Evolutionary conservation across 1,140 invertebrate species (phyloP).

Genomic region (Drosophila lowei): DNA sequence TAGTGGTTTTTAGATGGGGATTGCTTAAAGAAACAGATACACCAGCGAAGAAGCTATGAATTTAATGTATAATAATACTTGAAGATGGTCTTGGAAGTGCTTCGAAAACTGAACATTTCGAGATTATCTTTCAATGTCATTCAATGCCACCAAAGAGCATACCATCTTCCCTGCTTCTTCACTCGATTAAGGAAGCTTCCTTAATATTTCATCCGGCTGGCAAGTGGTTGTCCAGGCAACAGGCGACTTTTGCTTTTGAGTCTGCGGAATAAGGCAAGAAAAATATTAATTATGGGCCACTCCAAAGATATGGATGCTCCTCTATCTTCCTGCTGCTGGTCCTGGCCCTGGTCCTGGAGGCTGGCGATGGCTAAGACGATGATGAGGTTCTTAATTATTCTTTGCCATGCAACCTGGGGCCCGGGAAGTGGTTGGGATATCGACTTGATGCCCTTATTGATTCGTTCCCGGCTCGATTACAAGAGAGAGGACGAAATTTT

Average conservation of each 20-base stretch:
- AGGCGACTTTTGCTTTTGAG: slow-evolving; percentile 30
- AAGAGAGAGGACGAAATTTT: slow-evolving; percentile 10
- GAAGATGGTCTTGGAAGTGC: no score
- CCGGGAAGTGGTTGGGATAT: slow-evolving; percentile 21
- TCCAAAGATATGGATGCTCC: slow-evolving; percentile 28
- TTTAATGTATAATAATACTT: no score
- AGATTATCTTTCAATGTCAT: not conserved
- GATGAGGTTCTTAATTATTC: slow-evolving; percentile 56
- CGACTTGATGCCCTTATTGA: slow-evolving; percentile 43
- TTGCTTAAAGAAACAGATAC: no score
- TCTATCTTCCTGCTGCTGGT: slow-evolving; percentile 2
- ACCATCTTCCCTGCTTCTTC: not conserved
- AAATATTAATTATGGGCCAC: slow-evolving; percentile 73
- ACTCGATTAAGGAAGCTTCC: not conserved
- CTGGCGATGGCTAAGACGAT: not conserved
- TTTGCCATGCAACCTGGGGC: slow-evolving; percentile 24
- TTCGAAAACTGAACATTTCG: no score
- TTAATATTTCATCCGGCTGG: slow-evolving; percentile 29
- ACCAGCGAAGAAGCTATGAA: no score
- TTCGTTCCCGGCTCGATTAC: slow-evolving; percentile 42
- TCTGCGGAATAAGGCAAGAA: slow-evolving; percentile 25
- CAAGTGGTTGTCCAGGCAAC: slow-evolving; percentile 61
- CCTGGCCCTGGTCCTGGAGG: not conserved
- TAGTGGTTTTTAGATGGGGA: not conserved
- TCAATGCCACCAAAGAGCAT: slow-evolving; percentile 6